Conservation (phyloP, 2,797 vertebrate genomes). For the Gadopsis bispinosus region DNA sequence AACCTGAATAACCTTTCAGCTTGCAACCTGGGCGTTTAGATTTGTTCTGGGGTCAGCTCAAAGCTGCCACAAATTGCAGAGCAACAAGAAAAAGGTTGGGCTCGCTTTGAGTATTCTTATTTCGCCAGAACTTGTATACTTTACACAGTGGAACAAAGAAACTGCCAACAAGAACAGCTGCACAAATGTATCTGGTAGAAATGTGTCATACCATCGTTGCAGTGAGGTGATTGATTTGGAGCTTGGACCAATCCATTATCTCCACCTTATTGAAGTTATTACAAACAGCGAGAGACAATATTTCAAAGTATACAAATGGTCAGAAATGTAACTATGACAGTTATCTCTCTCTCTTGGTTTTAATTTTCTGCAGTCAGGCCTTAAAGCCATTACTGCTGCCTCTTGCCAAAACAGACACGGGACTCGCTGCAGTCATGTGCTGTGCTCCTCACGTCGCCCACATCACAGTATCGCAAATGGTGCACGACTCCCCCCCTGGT, state of each 20-base stretch:
- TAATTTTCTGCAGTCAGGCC: conserved; percentile 67
- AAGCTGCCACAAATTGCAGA: conserved; percentile 36
- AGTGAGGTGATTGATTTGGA: conserved; percentile 58
- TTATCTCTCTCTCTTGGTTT: conserved; percentile 66
- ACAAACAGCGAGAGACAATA: conserved; percentile 51
- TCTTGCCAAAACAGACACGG: conserved; percentile 65
- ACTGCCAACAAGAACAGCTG: conserved; percentile 73
- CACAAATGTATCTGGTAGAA: conserved; percentile 58
- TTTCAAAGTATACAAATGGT: conserved; percentile 64
- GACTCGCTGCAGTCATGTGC: conserved; percentile 52
- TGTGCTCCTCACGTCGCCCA: conserved; percentile 67
- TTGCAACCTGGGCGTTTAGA: background rate
- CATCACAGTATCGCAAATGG: conserved; percentile 77
- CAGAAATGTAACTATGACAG: conserved; percentile 56
- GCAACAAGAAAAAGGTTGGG: conserved; percentile 28
- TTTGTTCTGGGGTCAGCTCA: conserved; percentile 39
- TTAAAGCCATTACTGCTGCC: conserved; percentile 55
- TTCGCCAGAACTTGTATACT: conserved; percentile 47
- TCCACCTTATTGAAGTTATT: conserved; percentile 46
- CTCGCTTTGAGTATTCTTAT: conserved; percentile 8
- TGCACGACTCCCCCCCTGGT: conserved; percentile 47
- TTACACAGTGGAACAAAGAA: conserved; percentile 47
- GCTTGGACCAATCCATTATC: conserved; percentile 55
- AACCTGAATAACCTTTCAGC: conserved; percentile 36
- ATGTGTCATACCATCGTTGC: conserved; percentile 50